These are phyloP conservation scores for Protophormia terraenovae DNA, from an alignment of 2,888 invertebrate genomes.

Conservation along the genomic window DNA sequence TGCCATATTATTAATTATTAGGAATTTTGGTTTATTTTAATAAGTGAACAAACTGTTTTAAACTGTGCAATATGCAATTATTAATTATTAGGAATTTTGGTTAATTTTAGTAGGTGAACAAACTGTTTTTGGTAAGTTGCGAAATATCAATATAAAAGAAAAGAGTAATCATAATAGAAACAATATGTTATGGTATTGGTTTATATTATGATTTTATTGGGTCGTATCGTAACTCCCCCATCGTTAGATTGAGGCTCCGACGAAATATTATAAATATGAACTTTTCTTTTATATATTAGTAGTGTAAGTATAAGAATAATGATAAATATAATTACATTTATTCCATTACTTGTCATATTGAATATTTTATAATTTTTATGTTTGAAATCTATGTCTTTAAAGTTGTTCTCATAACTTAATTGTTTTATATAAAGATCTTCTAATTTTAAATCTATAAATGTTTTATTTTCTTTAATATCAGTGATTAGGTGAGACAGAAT, in stretches of 20 bases:
- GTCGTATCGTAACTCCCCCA: constrained; percentile 13
- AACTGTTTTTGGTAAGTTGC: too few species aligned
- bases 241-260: constrained; percentile 32
- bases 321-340: constrained; percentile 13
- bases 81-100: too few species aligned
- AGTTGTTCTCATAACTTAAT: constrained; percentile 28
- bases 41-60: too few species aligned
- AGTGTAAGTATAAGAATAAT: constrained; percentile 12
- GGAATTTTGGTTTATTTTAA: too few species aligned
- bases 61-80: too few species aligned
- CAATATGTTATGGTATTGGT: too few species aligned
- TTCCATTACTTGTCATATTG: constrained; percentile 18
- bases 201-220: too few species aligned
- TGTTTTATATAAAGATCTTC: constrained; percentile 37
- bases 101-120: too few species aligned
- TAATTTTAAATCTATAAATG: constrained; percentile 19
- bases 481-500: constrained; percentile 21
- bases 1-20: too few species aligned
- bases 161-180: too few species aligned
- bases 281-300: constrained; percentile 10
- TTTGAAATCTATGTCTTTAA: constrained; percentile 12
- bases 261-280: constrained; percentile 21
- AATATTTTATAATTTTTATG: constrained; percentile 16
- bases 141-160: too few species aligned
- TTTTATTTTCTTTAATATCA: constrained; percentile 30